These are phyloP conservation scores for Gambusia holbrooki DNA, from an alignment of 2,113 vertebrate species.

Conservation along the genomic window DNA sequence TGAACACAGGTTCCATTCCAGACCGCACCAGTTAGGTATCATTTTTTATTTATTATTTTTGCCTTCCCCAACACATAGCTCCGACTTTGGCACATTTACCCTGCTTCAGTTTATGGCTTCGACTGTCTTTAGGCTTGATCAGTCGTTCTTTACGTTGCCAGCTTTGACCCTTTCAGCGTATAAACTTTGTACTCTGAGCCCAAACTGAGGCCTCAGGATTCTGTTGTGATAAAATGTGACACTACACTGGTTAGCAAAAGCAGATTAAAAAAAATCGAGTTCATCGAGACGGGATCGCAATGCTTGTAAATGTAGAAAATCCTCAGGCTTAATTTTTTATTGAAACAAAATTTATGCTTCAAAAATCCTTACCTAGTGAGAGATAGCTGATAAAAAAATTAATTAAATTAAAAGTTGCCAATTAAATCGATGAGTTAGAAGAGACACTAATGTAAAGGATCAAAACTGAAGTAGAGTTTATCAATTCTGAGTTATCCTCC, in stretches of 20 bases:
- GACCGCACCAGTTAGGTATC: too few species aligned
- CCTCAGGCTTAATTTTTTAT: not conserved
- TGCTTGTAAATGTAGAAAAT: not conserved
- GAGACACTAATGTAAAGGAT: not conserved
- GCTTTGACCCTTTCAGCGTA: too few species aligned
- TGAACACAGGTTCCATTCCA: too few species aligned
- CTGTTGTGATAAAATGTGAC: too few species aligned
- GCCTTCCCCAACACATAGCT: too few species aligned
- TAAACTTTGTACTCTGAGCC: too few species aligned
- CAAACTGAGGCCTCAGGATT: too few species aligned
- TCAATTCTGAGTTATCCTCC: not conserved
- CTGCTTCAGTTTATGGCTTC: too few species aligned
- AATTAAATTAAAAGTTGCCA: not conserved
- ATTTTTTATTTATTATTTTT: too few species aligned
- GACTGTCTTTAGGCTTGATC: too few species aligned
- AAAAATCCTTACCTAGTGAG: not conserved
- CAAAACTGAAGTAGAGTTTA: not conserved
- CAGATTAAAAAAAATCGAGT: not conserved
- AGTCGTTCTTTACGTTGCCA: too few species aligned
- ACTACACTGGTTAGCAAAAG: not conserved
- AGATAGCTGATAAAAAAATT: not conserved
- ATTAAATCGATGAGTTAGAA: not conserved
- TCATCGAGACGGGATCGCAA: not conserved
- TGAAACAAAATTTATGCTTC: not conserved
- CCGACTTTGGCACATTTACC: too few species aligned